These are phyloP conservation scores for Gallinago media DNA, from an alignment of 2,113 vertebrate species.

Conservation along the genomic window DNA sequence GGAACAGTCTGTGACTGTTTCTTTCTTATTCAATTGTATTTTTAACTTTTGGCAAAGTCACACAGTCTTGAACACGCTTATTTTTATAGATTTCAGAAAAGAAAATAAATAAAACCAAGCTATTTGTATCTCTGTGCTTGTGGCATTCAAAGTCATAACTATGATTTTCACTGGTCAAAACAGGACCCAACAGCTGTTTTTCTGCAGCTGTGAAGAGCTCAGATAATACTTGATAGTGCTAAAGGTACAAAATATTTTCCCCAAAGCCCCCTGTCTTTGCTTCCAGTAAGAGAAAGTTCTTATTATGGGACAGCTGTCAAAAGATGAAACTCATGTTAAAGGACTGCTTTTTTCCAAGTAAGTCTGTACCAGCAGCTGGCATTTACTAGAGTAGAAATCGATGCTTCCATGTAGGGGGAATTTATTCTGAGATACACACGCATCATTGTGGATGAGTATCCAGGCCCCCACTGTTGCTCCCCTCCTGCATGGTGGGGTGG, in stretches of 20 bases:
- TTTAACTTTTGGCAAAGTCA: constrained; percentile 31
- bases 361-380: not conserved
- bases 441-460: not conserved
- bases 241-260: not conserved
- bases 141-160: not conserved
- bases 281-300: not conserved
- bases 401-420: not conserved
- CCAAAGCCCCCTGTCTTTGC: not conserved
- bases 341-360: not conserved
- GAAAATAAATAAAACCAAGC: constrained; percentile 21
- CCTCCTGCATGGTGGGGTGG: not conserved
- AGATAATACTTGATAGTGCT: not conserved
- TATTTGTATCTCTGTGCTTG: constrained; percentile 7
- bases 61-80: not conserved
- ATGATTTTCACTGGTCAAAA: not conserved
- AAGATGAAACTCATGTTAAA: not conserved
- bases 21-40: constrained; percentile 30
- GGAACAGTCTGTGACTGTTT: not conserved
- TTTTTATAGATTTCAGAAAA: constrained; percentile 18
- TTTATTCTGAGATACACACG: not conserved
- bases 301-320: not conserved
- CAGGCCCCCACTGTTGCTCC: not conserved
- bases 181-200: not conserved
- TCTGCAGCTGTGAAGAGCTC: not conserved
- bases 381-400: not conserved